Percentiles rank a stretch among this genome's conserved stretches.
These are phyloP conservation scores for Cardiocondyla obscurior DNA, from an alignment of 1,140 invertebrate species.

Conservation along the genomic window DNA sequence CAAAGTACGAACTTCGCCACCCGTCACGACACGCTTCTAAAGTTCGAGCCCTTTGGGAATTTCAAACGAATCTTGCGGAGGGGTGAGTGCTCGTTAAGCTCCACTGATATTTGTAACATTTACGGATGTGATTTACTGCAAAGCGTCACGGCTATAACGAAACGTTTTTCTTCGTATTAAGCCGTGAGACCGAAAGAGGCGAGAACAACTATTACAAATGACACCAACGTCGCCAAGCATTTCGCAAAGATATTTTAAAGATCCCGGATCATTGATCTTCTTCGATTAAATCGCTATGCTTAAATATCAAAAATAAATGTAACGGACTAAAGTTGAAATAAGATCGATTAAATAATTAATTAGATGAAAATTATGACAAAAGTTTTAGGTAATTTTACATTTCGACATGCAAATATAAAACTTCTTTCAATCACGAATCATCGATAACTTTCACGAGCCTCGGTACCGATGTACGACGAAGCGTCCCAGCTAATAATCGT, in stretches of 20 bases:
- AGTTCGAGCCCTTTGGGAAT: slow-evolving; percentile 64
- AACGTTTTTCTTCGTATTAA: slow-evolving; percentile 39
- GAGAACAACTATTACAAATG: background rate
- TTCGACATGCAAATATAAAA: background rate
- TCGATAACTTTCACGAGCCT: background rate
- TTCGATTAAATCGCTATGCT: background rate
- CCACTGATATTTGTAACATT: slow-evolving; percentile 67
- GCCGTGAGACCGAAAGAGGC: background rate
- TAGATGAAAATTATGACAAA: background rate
- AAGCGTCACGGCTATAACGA: slow-evolving; percentile 56
- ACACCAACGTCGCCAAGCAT: background rate
- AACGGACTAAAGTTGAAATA: background rate
- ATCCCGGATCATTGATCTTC: background rate
- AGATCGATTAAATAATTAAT: too few species aligned
- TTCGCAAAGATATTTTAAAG: background rate
- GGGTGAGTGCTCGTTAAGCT: slow-evolving; percentile 55
- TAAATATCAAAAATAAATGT: background rate
- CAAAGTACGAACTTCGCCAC: slow-evolving; percentile 62
- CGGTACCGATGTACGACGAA: background rate
- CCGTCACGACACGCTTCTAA: slow-evolving; percentile 45
- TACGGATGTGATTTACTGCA: slow-evolving; percentile 58
- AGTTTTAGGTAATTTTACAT: background rate
- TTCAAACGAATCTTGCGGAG: slow-evolving; percentile 26
- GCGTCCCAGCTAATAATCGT: background rate
- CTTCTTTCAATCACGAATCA: background rate